Evolutionary conservation across 2,113 vertebrate species (phyloP), one percentile per base, ranked within the genome.

Genomic region (Gnathonemus echidnorhynchus): DNA sequence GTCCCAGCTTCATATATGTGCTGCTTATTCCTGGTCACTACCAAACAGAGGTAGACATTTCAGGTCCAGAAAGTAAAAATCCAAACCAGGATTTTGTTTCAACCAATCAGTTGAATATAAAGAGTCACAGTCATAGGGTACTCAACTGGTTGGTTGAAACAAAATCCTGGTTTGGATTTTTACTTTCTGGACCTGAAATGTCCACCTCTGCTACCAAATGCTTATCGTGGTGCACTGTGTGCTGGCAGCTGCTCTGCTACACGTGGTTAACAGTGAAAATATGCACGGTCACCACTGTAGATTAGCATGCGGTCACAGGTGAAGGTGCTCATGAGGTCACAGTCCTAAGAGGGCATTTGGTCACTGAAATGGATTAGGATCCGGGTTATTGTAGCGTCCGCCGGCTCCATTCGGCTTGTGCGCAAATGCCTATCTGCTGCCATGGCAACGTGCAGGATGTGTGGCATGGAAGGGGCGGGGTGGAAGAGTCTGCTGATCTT

Each of bases 401-500:
- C 13, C n/a, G 1, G 86, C 27, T 31, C 31, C 86, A 3, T 42
- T 53, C 31, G 50, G 50, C 48, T 56, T 46, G 35, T 11, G 56
- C 62, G 31, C 58, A 35, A 66, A n/a, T 45, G 87, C 53, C 53
- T 66, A 9, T 15, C 35, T 3, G 53, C 87, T 88, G 58, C 89
- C 58, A 90, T 90, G 89, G 89, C 42, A 87, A 90, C 89, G 70
- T 31, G 42, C 21, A 88, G 42, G 83, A 89, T 46, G 80, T 89
- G 50, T 9, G 50, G 89, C 35, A 46, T 35, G 53, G 85, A 45
- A 74, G 9, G 9, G 50, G 35, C 49, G 21, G 70, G 50, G 8
- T 31, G 74, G 17, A 13, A 24, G 77, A 52, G 86, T 56, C 62
- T 88, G 86, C 21, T 27, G 88, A 84, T 86, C 27, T 31, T 48